These are phyloP conservation scores for Nasalis larvatus DNA, from an alignment of 2,113 vertebrate species.

Conservation along the genomic window DNA sequence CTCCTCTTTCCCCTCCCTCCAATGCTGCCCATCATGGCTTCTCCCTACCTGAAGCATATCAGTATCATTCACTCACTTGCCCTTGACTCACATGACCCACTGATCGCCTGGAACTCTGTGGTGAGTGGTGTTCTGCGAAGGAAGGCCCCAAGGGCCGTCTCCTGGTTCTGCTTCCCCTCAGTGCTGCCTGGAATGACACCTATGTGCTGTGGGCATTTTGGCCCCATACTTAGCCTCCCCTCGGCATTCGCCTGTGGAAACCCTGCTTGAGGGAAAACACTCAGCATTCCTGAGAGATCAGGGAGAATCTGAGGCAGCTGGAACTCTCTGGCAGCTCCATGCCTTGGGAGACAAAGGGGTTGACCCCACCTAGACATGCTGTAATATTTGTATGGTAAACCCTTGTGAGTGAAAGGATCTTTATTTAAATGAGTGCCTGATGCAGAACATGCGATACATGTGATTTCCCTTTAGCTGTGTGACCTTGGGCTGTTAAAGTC, in stretches of 20 bases:
- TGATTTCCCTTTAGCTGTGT: background rate
- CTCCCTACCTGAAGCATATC: background rate
- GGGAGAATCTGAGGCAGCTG: no score
- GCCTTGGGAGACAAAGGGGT: background rate
- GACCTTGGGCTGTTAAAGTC: background rate
- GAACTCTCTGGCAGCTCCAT: background rate
- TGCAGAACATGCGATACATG: background rate
- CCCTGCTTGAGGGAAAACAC: background rate
- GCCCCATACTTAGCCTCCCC: background rate
- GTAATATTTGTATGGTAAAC: background rate
- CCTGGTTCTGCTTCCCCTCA: background rate
- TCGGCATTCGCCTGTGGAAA: background rate
- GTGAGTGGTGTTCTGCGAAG: background rate
- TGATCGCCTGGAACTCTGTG: background rate
- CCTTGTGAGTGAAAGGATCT: background rate
- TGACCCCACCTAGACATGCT: background rate
- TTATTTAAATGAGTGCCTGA: background rate
- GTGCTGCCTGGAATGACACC: background rate
- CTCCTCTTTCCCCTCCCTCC: background rate
- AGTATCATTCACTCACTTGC: background rate
- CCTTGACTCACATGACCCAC: background rate
- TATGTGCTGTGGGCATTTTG: background rate
- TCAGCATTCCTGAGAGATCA: background rate
- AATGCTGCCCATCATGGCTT: background rate
- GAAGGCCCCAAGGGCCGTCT: background rate